Evolutionary conservation across 2,888 invertebrate genomes (phyloP).

Genomic region (Proisotoma minuta): DNA sequence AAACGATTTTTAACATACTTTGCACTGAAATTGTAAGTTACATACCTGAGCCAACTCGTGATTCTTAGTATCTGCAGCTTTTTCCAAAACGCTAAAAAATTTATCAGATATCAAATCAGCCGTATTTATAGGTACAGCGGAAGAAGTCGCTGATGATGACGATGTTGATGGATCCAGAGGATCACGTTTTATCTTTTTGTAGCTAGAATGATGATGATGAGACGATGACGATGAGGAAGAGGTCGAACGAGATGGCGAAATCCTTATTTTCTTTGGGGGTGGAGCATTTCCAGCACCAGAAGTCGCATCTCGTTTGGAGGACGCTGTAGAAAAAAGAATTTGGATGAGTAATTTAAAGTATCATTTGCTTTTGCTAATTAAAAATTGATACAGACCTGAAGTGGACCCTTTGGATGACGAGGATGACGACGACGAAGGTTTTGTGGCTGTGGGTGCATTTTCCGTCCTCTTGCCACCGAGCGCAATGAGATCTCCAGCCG

Average conservation of each 20-base stretch:
- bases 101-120: slow-evolving; percentile 33
- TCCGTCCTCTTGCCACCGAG: background rate
- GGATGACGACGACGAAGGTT: background rate
- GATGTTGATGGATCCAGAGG: slow-evolving; percentile 14
- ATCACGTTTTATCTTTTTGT: slow-evolving; percentile 28
- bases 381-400: too few species aligned
- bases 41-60: slow-evolving; percentile 29
- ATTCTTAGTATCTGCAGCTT: slow-evolving; percentile 28
- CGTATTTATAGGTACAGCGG: slow-evolving; percentile 20
- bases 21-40: too few species aligned
- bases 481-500: slow-evolving; percentile 5
- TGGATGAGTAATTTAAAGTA: too few species aligned
- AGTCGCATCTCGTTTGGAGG: slow-evolving; percentile 19
- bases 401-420: too few species aligned
- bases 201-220: background rate
- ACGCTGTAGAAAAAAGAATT: too few species aligned
- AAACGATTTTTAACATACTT: background rate
- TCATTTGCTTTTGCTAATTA: too few species aligned
- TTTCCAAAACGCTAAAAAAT: slow-evolving; percentile 35
- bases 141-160: background rate
- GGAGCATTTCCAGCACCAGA: slow-evolving; percentile 1
- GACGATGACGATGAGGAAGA: background rate
- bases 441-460: background rate
- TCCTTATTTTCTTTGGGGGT: slow-evolving; percentile 21
- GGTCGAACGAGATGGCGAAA: slow-evolving; percentile 10